These are phyloP conservation scores for Delichon dasypus DNA, from an alignment of 2,797 vertebrate genomes.

Conservation along the genomic window DNA sequence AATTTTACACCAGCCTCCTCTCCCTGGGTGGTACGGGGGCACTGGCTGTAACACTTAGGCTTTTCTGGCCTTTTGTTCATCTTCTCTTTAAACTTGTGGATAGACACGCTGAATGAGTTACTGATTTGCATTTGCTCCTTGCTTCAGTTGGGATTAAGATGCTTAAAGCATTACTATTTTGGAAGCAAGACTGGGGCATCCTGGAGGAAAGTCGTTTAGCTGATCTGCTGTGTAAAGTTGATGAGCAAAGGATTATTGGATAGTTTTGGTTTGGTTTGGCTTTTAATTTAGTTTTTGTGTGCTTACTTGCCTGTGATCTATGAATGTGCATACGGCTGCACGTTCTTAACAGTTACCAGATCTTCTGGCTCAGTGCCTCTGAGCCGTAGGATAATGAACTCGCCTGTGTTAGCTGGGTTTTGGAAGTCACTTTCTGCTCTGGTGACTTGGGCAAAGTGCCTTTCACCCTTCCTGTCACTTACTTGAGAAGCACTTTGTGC, in stretches of 20 bases:
- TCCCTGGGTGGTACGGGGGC: background rate
- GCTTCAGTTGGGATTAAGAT: background rate
- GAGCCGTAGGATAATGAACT: background rate
- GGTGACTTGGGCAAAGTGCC: background rate
- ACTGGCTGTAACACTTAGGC: background rate
- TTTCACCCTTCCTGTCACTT: background rate
- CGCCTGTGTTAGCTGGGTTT: background rate
- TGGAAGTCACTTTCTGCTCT: slow-evolving; percentile 26
- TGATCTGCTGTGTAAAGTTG: background rate
- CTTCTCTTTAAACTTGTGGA: background rate
- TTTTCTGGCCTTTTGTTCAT: background rate
- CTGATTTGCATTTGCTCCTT: background rate
- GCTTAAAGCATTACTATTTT: background rate
- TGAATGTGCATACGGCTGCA: background rate
- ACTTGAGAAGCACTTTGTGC: background rate
- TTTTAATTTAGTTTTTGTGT: slow-evolving; percentile 4
- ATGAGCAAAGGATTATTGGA: background rate
- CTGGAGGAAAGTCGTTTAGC: background rate
- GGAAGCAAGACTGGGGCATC: background rate
- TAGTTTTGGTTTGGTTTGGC: background rate
- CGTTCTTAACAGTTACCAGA: background rate
- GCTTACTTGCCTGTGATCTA: background rate
- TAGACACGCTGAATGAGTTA: background rate
- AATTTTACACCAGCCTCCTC: background rate
- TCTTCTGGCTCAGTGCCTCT: background rate